A percentile compares a stretch with the other conserved stretches of the same genome.
These are phyloP conservation scores for Umimayanthus chanpuru DNA, from an alignment of 92 coral and sea anemone genomes.

Conservation along the genomic window DNA sequence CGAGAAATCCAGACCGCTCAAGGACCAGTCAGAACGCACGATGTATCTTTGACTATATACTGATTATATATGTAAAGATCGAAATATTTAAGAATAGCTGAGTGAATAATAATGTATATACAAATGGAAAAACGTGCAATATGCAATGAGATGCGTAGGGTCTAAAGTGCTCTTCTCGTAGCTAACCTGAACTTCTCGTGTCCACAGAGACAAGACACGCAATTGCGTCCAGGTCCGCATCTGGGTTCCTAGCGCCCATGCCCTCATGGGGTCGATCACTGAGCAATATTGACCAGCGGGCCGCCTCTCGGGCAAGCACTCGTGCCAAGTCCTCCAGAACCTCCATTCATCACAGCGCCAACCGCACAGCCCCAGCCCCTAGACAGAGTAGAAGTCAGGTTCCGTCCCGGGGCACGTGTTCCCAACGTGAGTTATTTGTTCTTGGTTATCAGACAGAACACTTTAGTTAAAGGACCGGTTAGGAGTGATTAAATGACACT, in stretches of 20 bases:
- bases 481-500: neutral
- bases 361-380: conserved; percentile 52
- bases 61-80: no score
- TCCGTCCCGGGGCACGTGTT: conserved; percentile 85
- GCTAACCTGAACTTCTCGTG: neutral
- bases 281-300: conserved; percentile 93
- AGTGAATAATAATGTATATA: no score
- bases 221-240: conserved; percentile 64
- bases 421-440: conserved; percentile 83
- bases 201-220: conserved; percentile 72
- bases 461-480: neutral
- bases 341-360: conserved; percentile 62
- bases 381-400: conserved; percentile 77
- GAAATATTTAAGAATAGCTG: no score
- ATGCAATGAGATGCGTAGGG: no score
- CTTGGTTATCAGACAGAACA: neutral
- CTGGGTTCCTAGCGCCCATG: conserved; percentile 84
- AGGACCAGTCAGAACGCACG: no score
- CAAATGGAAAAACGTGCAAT: no score
- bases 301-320: conserved; percentile 86
- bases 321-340: conserved; percentile 80
- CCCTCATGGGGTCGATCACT: conserved; percentile 87
- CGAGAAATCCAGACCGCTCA: no score
- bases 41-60: no score
- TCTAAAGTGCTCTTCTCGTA: no score